A percentile compares a stretch with the other conserved stretches of the same genome.
Conservation (phyloP, 1,140 invertebrate species). For the Triops cancriformis region DNA sequence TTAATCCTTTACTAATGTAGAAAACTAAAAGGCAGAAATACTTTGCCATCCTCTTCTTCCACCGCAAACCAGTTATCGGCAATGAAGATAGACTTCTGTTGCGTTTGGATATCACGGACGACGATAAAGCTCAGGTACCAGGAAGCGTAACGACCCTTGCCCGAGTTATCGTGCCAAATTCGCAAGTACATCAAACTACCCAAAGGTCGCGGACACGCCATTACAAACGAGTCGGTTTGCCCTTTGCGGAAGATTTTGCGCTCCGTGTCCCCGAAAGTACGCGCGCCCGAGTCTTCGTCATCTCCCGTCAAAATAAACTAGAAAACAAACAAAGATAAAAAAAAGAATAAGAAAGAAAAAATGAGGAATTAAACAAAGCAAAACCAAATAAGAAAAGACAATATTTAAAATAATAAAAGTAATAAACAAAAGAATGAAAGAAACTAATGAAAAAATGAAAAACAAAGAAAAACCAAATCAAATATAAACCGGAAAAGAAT, state of each 20-base stretch:
- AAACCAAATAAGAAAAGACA: too few species aligned
- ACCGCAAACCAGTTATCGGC: constrained; percentile 48
- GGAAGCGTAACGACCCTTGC: constrained; percentile 43
- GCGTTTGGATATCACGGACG: constrained; percentile 47
- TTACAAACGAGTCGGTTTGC: constrained; percentile 43
- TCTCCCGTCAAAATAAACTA: constrained; percentile 48
- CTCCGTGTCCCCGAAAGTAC: constrained; percentile 41
- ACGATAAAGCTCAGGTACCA: constrained; percentile 48
- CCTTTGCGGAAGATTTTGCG: constrained; percentile 42
- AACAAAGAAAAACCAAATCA: too few species aligned
- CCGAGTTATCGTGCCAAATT: constrained; percentile 51
- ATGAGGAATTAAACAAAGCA: too few species aligned
- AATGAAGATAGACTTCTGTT: constrained; percentile 46
- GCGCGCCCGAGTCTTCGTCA: constrained; percentile 44
- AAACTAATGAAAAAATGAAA: too few species aligned
- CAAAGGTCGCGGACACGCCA: constrained; percentile 43
- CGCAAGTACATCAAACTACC: constrained; percentile 45
- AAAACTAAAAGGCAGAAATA: too few species aligned
- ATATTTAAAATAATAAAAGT: too few species aligned
- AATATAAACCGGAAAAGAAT: too few species aligned
- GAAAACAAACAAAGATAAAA: constrained; percentile 17
- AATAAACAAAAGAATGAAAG: too few species aligned
- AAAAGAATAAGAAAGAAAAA: constrained; percentile 16
- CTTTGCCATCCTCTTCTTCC: constrained; percentile 49
- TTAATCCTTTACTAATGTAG: too few species aligned